Evolutionary conservation across 1,140 invertebrate genomes (phyloP), one percentile per base, ranked within the genome.

Genomic region (Atopsyche davidsoni): DNA sequence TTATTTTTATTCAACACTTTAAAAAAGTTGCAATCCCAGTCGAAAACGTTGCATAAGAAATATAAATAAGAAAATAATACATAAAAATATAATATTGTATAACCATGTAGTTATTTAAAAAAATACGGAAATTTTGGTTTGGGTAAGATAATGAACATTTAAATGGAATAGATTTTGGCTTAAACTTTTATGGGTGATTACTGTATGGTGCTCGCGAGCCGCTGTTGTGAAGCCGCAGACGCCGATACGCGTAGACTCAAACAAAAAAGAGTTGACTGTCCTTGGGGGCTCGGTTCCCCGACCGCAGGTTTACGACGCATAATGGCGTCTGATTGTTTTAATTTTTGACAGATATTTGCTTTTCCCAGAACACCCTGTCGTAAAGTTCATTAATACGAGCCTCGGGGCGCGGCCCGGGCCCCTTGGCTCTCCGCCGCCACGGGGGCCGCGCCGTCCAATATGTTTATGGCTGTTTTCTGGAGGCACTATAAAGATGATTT

Each of bases 281-380:
- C 18, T 18, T 13, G 39, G 38, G 25, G 35, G 39, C 21, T 18
- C 9, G 28, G 47, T 23, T 22, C 18, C 16, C 32, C 25, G 41
- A 51, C 49, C 49, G 49, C 49, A 45, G 42, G 31, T 53, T 53
- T 53, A 53, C 46, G 39, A 40, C 51, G 25, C 25, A 35, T 53
- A 53, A 53, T 53, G 51, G 44, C 43, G 43, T 34, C 31, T 46
- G 51, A 53, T 53, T 53, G 51, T 46, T 53, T 53, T 53, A 46
- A 53, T 46, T 53, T 53, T 53, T 52, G 51, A 53, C 43, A 44
- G 46, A 39, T 48, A 40, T 48, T 48, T 48, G 46, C 41, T 48
- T 48, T 48, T 48, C 46, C 32, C 16, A 38, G 44, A 53, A 53
- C 35, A 21, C 21, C 10, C 7, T 22, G 14, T 40, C 35, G 46